These are phyloP conservation scores for Pavo muticus DNA, from an alignment of 2,113 vertebrate genomes.

Conservation along the genomic window DNA sequence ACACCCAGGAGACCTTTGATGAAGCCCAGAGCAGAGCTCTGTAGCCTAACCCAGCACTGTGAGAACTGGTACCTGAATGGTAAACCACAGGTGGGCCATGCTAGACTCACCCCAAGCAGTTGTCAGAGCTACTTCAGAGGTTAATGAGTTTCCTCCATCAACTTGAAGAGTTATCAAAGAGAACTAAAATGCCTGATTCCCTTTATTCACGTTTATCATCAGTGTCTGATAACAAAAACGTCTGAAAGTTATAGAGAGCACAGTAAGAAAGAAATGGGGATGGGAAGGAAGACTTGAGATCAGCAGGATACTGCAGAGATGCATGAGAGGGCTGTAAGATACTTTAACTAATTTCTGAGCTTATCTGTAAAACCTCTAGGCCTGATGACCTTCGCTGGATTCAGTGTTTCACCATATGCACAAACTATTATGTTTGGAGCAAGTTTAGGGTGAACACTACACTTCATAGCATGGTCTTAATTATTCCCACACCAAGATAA, in stretches of 20 bases:
- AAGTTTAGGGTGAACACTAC: neutral
- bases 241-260: neutral
- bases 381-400: neutral
- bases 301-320: neutral
- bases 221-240: neutral
- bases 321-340: neutral
- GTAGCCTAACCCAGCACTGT: neutral
- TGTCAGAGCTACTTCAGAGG: neutral
- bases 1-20: neutral
- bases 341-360: neutral
- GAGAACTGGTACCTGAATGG: neutral
- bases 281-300: neutral
- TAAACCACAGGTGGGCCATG: neutral
- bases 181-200: neutral
- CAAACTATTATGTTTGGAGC: neutral
- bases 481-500: neutral
- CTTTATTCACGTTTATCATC: neutral
- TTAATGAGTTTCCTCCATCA: neutral
- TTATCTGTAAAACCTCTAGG: neutral
- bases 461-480: neutral
- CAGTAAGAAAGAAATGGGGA: neutral
- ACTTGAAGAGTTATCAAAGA: neutral
- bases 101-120: neutral
- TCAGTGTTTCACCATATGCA: neutral
- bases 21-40: neutral